Base-by-base conservation (phyloP, 1,140 invertebrate species). In the Drosophila biarmipes region DNA sequence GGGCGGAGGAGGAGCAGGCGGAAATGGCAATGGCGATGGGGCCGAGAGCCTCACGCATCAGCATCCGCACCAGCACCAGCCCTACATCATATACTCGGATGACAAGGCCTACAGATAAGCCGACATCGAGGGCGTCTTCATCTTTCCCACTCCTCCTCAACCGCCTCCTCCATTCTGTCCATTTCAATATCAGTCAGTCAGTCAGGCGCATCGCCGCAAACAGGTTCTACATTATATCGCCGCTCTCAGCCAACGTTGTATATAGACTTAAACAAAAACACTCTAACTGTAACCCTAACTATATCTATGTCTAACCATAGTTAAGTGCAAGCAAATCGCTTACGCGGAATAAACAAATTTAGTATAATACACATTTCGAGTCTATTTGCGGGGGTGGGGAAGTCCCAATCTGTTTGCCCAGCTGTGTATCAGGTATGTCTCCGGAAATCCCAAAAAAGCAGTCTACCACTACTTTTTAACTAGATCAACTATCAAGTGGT, bases 81-180 rank as follows among this genome's bases (percentile, higher is more conserved):
- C 91, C 6, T 92, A 92, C 27, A 91, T 92, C 42, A 92, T 92
- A 57, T 92, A 92, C 58, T 90, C 91, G 38, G 91, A 92, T 48
- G 91, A 92, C 59, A 92, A 92, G 77, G 89, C 90, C 45, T 92
- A 91, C 59, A 92, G 91, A 91, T 92, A 91, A 62, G 57, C 59
- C 38, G 45, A 73, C 37, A 5, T 17, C 4, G 40, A 62, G 24
- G 37, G 58, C 49, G 38, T 54, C 51, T 55, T 55, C 48, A 57
- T 77, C 66, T 59, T 48, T 46, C 56, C 57, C 66, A 48, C 59
- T 48, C 42, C 37, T 29, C 6, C 27, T 8, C 24, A 24, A 24
- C 24, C 24, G 24, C 27, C 27, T 29, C 29, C 59, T 48, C 34
- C 63, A 69, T 55, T 49, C 62, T 54, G 35, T 68, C 42, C 49